A percentile compares a stretch with the other conserved stretches of the same genome.
Evolutionary conservation across 2,888 invertebrate species (phyloP).

Genomic region (Leptopilina drosophilae): DNA sequence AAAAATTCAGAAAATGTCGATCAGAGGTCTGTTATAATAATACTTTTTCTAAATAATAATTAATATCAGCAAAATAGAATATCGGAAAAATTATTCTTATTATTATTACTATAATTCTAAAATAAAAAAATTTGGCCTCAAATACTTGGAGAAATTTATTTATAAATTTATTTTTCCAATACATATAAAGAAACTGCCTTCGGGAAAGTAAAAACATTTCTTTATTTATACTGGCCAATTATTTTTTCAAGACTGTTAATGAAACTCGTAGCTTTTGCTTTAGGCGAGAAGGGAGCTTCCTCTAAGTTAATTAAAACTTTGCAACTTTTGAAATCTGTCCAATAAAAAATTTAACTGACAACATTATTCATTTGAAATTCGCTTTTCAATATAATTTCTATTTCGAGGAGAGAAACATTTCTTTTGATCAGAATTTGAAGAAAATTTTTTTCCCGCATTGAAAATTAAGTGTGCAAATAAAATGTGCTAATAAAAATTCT

Average conservation of each 20-base stretch:
- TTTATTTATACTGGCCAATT: constrained; percentile 9
- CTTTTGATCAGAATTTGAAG: too few species aligned
- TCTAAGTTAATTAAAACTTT: constrained; percentile 32
- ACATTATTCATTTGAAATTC: neutral
- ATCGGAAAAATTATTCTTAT: too few species aligned
- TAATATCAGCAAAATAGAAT: too few species aligned
- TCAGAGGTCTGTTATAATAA: too few species aligned
- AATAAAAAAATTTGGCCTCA: too few species aligned
- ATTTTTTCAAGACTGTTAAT: constrained; percentile 19
- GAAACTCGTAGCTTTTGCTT: constrained; percentile 22
- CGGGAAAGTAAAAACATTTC: neutral
- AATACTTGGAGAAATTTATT: neutral
- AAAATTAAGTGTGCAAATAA: too few species aligned
- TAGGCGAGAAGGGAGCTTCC: neutral
- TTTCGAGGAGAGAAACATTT: neutral
- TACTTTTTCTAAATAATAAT: too few species aligned
- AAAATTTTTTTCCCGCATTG: too few species aligned
- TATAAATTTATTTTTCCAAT: neutral
- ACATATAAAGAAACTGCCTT: neutral
- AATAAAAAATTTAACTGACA: constrained; percentile 14
- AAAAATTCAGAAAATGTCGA: too few species aligned
- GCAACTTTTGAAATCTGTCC: constrained; percentile 6
- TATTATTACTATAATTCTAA: too few species aligned
- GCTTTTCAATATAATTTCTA: too few species aligned
- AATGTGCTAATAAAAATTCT: too few species aligned